Percentiles rank a stretch among this genome's conserved stretches.
Evolutionary conservation across 2,888 invertebrate species (phyloP).

Genomic region (Spicauda simplicius): DNA sequence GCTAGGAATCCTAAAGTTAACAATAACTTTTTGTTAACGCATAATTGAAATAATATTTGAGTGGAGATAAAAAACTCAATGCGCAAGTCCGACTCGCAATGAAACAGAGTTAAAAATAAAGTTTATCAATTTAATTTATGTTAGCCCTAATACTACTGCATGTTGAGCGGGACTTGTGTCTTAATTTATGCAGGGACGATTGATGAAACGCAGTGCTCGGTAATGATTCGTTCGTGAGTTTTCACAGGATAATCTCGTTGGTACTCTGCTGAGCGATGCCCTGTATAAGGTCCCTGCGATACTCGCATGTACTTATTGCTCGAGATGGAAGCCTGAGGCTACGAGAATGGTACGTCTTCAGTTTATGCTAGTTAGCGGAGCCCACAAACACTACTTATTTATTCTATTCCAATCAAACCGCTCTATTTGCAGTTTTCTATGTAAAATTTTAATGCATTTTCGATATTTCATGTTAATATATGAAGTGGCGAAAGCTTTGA

Average conservation of each 20-base stretch:
- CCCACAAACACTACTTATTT: slow-evolving; percentile 33
- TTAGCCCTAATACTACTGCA: slow-evolving; percentile 13
- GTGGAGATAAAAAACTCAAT: not conserved
- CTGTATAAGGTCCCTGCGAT: slow-evolving; percentile 44
- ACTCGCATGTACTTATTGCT: slow-evolving; percentile 46
- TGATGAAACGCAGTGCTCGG: slow-evolving; percentile 63
- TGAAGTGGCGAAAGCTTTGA: slow-evolving; percentile 4
- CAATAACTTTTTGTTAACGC: too few species aligned
- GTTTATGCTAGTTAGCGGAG: slow-evolving; percentile 51
- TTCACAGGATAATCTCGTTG: slow-evolving; percentile 63
- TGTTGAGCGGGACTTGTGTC: slow-evolving; percentile 47
- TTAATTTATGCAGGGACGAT: slow-evolving; percentile 70
- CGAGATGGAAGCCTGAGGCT: slow-evolving; percentile 47
- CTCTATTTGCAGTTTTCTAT: slow-evolving; percentile 21
- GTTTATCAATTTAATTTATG: slow-evolving; percentile 7
- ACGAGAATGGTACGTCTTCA: slow-evolving; percentile 53
- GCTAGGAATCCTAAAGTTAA: too few species aligned
- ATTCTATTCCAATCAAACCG: slow-evolving; percentile 29
- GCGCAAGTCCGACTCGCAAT: too few species aligned
- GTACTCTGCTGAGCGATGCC: slow-evolving; percentile 50
- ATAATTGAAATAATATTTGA: not conserved
- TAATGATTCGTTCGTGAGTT: slow-evolving; percentile 69
- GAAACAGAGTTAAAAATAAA: not conserved
- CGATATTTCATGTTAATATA: slow-evolving; percentile 4
- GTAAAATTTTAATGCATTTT: slow-evolving; percentile 1